Base-by-base conservation (phyloP, 92 coral and sea anemone genomes). In the Actinostola sp. region DNA sequence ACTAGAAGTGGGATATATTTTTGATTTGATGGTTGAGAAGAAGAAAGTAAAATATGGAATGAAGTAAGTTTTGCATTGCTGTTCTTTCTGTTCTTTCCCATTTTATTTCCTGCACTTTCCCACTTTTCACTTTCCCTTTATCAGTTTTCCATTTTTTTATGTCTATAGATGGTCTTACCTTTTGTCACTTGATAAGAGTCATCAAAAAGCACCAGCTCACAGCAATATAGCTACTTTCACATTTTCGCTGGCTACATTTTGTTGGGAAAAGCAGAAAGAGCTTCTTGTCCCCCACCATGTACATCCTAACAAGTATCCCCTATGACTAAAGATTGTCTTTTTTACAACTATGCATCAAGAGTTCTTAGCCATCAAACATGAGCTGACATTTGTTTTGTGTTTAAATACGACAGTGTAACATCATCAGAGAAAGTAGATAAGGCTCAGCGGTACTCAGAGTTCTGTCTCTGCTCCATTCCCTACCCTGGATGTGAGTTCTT, bases 401-500 rank as follows among this genome's bases (percentile, higher is more conserved):
- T 63, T 54, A 0, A 23, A 1, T 15, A 66, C 78, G n/a, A 64
- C 54, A 93, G 97, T 69, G 96, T 93, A n/a, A 87, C 98, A 11
- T 93, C 98, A 28, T 93, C 98, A 11, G 98, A 93, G 82, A 93
- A 93, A 57, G 97, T 93, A 25, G 98, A 93, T 87, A 93, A 93
- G 67, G 92, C 86, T 15, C 85, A 93, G 70, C 90, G 98, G 3
- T 93, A 93, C 78, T 82, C 93, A 26, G 98, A 93, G 31, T 93
- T 93, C 71, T 81, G 79, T 58, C 72, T 93, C 11, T 93, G 98
- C 36, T 90, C 81, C 28, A 88, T 93, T 55, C 98, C 98, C 0
- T 93, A 90, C 59, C 98, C 98, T 77, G 98, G 98, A 61, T 93
- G 98, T 79, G 98, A 93, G 51, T 93, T 93, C 84, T 93, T 93